A percentile compares a stretch with the other conserved stretches of the same genome.
phyloP scores from a whole-genome alignment of 2,113 vertebrate species.

The Setophaga kirtlandii region DNA sequence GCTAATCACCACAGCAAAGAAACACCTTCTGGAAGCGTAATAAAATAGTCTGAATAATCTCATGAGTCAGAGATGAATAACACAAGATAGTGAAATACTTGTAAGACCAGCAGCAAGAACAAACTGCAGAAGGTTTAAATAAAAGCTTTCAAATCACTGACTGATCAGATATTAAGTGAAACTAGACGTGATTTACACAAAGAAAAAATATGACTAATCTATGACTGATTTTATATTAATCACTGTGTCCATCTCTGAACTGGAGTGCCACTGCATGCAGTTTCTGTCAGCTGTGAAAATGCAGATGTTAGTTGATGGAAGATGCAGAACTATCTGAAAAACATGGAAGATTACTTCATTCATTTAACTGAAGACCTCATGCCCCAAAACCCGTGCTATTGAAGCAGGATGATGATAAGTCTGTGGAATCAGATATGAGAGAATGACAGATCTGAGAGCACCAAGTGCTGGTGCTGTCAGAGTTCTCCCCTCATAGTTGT shows the following conservation, averaged over 20 bases:
- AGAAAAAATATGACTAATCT: slow-evolving; percentile 1
- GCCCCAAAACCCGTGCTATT: neutral
- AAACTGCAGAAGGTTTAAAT: neutral
- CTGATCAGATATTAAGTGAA: neutral
- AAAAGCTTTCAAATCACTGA: neutral
- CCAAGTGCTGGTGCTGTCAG: neutral
- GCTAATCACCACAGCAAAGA: neutral
- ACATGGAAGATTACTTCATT: neutral
- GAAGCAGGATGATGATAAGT: neutral
- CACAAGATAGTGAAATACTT: neutral
- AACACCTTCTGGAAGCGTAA: neutral
- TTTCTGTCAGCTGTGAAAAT: neutral
- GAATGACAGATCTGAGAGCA: neutral
- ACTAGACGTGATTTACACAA: neutral
- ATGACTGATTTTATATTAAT: slow-evolving; percentile 13
- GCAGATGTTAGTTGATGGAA: neutral
- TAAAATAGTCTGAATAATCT: neutral
- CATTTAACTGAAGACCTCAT: neutral
- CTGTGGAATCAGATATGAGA: neutral
- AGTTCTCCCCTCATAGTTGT: neutral
- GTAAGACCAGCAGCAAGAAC: neutral
- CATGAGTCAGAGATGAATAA: neutral
- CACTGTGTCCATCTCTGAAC: neutral
- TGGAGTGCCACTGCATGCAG: neutral
- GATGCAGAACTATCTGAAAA: neutral